phyloP scores from a whole-genome alignment of 2,797 vertebrate genomes.

The Tokudaia muenninki region DNA sequence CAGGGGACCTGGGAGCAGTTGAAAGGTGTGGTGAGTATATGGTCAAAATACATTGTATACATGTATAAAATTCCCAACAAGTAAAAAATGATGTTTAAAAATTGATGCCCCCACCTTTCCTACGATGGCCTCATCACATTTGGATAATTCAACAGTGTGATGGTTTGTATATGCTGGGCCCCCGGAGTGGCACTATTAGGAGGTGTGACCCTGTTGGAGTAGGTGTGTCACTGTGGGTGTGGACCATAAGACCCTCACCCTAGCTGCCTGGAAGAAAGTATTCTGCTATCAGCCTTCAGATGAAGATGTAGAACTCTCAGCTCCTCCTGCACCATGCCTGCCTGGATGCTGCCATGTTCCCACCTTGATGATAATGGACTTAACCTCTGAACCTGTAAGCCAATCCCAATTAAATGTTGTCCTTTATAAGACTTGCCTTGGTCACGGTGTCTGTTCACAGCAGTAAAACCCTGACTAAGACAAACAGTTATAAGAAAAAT shows the following conservation, averaged over 20 bases:
- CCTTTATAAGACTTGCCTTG: background rate
- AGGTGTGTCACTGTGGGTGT: background rate
- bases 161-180: background rate
- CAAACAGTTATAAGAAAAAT: background rate
- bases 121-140: background rate
- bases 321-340: background rate
- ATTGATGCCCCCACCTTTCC: background rate
- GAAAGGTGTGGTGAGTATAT: background rate
- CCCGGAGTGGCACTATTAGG: background rate
- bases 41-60: background rate
- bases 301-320: background rate
- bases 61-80: background rate
- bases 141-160: background rate
- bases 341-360: background rate
- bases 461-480: background rate
- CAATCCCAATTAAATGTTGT: background rate
- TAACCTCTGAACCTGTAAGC: background rate
- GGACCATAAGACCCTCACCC: background rate
- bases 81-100: background rate
- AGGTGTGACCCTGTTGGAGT: background rate
- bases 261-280: background rate
- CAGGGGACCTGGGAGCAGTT: background rate
- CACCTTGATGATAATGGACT: background rate
- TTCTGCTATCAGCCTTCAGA: background rate
- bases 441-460: background rate